These are phyloP conservation scores for Dreissena rostriformis DNA, from an alignment of 1,140 invertebrate species.

Conservation along the genomic window DNA sequence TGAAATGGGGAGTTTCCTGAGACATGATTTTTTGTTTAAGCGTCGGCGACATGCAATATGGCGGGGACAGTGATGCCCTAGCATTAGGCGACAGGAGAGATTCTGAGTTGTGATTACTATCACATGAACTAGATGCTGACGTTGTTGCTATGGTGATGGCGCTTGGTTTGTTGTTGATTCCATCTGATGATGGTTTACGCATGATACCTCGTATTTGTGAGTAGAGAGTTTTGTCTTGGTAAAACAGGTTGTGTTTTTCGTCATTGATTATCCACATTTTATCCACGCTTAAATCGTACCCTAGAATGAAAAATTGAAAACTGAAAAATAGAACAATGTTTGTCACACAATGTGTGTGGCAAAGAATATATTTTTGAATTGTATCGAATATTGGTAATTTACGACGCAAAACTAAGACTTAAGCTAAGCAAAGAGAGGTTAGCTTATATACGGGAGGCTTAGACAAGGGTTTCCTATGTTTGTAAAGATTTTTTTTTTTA, in stretches of 20 bases:
- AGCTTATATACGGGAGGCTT: too few species aligned
- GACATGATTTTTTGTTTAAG: slow-evolving; percentile 49
- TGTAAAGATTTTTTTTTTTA: too few species aligned
- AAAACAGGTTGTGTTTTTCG: slow-evolving; percentile 55
- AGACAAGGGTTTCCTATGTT: too few species aligned
- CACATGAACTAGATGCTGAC: not conserved
- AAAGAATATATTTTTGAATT: too few species aligned
- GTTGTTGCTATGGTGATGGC: too few species aligned
- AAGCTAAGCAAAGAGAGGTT: too few species aligned
- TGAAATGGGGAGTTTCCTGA: slow-evolving; percentile 9
- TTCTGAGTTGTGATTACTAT: not conserved
- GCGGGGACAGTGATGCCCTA: slow-evolving; percentile 3
- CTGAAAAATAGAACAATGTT: not conserved
- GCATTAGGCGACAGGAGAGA: not conserved
- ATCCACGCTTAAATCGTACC: slow-evolving; percentile 28
- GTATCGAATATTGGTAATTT: too few species aligned
- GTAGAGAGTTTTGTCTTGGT: slow-evolving; percentile 53
- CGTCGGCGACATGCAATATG: slow-evolving; percentile 39
- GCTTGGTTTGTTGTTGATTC: not conserved
- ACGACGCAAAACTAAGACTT: too few species aligned
- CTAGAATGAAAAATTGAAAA: slow-evolving; percentile 25
- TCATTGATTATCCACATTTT: slow-evolving; percentile 48
- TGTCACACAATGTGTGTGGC: not conserved
- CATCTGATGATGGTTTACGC: slow-evolving; percentile 17
- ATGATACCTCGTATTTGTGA: not conserved